Conservation (phyloP, 2,797 vertebrate species). For the Lophius americanus region DNA sequence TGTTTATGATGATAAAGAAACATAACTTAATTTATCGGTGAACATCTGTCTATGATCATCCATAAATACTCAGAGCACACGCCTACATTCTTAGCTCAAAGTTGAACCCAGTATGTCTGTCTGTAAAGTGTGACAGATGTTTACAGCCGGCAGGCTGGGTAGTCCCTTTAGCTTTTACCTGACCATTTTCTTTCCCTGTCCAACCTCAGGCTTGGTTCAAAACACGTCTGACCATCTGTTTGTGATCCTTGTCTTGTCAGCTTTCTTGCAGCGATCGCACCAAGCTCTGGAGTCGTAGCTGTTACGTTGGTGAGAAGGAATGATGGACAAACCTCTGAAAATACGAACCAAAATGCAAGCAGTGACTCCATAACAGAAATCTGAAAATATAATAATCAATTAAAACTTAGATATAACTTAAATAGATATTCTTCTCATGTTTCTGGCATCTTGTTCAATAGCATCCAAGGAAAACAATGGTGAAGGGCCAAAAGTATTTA, state of each 20-base stretch:
- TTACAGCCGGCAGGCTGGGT: neutral
- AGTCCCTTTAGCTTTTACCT: neutral
- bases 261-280: neutral
- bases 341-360: too few species aligned
- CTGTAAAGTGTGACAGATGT: neutral
- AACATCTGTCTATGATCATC: neutral
- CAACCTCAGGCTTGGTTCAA: neutral
- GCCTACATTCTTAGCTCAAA: neutral
- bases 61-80: neutral
- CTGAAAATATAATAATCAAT: too few species aligned
- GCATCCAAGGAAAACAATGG: too few species aligned
- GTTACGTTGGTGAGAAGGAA: too few species aligned
- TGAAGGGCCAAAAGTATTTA: too few species aligned
- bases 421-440: too few species aligned
- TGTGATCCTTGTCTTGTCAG: neutral
- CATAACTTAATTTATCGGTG: neutral
- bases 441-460: too few species aligned
- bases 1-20: neutral
- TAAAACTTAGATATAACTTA: too few species aligned
- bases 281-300: too few species aligned
- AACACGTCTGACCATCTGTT: neutral
- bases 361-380: too few species aligned
- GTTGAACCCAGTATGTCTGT: conserved; percentile 5
- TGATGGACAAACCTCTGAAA: too few species aligned
- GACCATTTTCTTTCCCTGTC: neutral